Evolutionary conservation across 2,797 vertebrate genomes (phyloP), one percentile per base, ranked within the genome.

Genomic region (Anguilla anguilla): DNA sequence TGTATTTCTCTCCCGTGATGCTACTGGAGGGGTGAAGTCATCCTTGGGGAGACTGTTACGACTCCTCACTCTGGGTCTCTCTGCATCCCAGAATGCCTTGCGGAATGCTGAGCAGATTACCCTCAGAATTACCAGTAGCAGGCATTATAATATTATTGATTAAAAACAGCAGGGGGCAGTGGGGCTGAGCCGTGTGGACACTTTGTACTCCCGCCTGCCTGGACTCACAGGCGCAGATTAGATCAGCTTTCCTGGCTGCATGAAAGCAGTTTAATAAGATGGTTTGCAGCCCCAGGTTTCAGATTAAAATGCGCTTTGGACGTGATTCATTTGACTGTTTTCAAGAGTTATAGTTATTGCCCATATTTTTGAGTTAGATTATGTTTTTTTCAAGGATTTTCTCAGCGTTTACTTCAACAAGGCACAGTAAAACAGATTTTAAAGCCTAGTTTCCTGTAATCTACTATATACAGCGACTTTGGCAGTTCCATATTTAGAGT

Each of bases 101-200:
- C 61, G 82, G 67, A 83, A 61, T 84, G 61, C 77, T 55, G 69
- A 87, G 86, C 43, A 69, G 86, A 87, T 87, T 87, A 64, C 57
- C 22, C 57, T 64, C 57, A 85, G 84, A 25, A 67, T 85, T 85
- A 67, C 35, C 59, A n/a, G 84, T n/a, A 35, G 55, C 28, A 64
- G 59, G 59, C 84, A 67, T 67, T 87, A 72, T 51, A 87, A 67
- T 28, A 82, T 84, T 87, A 87, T 87, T 87, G 86, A 87, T 87
- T 87, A 87, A 84, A 87, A 87, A 69, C 86, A 87, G 86, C 83
- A 72, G 86, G 86, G 51, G 86, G 46, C 61, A n/a, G 84, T 43
- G 35, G 35, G 84, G 13, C 49, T 55, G 86, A 49, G 31, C 61
- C 35, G 13, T 57, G 35, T 74, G 64, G 28, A 74, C 22, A 51